Evolutionary conservation across 2,888 invertebrate genomes (phyloP), one percentile per base, ranked within the genome.

Genomic region (Sphaeridia pumilis): DNA sequence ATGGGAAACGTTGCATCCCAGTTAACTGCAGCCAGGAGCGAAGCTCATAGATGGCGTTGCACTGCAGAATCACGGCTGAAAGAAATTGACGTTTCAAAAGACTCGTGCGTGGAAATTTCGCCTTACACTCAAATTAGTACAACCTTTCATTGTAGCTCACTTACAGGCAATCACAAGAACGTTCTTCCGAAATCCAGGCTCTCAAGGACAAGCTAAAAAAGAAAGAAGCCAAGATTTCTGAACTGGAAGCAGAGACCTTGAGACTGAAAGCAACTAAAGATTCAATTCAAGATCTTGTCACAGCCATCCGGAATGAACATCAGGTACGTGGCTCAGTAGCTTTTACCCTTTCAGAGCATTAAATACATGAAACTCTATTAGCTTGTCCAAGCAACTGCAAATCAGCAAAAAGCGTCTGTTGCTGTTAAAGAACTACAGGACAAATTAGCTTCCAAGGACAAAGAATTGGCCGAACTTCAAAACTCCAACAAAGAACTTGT

Each of bases 41-140:
- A 78, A 62, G 72, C 74, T n/a, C 73, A 75, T 50, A 74, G 82
- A 35, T 84, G 83, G 83, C 79, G 79, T 67, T 72, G 73, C 43
- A 72, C 83, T 59, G 82, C 83, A 4, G 74, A 78, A 50, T 81
- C 82, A 67, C 74, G 83, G 65, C 69, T 83, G 4, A 71, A 74
- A 25, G 78, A 80, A 67, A 79, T 83, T 74, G 82, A 83, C 66
- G 74, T 74, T 43, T 69, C 77, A 44, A 74, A 75, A 64, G 70
- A 73, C 46, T 76, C 69, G 71, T 71, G 59, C 50, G 65, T 38
- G 4, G 38, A 31, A 31, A 31, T 31, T 7, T 31, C 31, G 31
- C 31, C 14, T 10, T 10, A 31, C 10, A 10, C 31, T 31, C 31
- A 7, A 31, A 31, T 10, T 10, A 31, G 7, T 14, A 31, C 31